Conservation (phyloP, 2,888 invertebrate species). For the Alcis repandata region DNA sequence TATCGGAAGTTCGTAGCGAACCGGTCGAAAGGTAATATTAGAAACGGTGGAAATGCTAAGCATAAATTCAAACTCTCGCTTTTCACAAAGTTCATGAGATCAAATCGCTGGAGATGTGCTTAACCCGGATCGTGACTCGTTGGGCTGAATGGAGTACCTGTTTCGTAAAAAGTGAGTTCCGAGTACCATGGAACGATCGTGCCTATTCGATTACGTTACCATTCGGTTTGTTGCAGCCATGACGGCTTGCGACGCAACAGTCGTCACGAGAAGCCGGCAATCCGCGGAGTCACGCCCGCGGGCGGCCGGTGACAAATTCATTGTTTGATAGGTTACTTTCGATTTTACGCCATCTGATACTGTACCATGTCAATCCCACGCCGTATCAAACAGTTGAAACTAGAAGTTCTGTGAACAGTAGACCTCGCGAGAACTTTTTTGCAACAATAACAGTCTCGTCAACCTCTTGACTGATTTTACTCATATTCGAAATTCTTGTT, state of each 20-base stretch:
- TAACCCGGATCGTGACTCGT: slow-evolving; percentile 54
- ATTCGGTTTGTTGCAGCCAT: slow-evolving; percentile 40
- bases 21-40: slow-evolving; percentile 44
- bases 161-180: slow-evolving; percentile 47
- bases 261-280: slow-evolving; percentile 52
- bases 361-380: slow-evolving; percentile 43
- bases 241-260: slow-evolving; percentile 47
- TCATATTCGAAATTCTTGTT: no score
- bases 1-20: slow-evolving; percentile 39
- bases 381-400: slow-evolving; percentile 22
- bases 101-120: slow-evolving; percentile 43
- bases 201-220: slow-evolving; percentile 53
- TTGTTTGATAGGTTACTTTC: slow-evolving; percentile 53
- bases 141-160: slow-evolving; percentile 35
- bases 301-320: slow-evolving; percentile 38
- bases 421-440: no score
- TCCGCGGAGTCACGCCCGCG: slow-evolving; percentile 34
- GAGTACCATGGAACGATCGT: slow-evolving; percentile 36
- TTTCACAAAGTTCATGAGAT: slow-evolving; percentile 43
- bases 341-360: slow-evolving; percentile 54
- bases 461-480: no score
- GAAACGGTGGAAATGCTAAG: slow-evolving; percentile 46
- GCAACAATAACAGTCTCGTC: no score
- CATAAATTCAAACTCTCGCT: slow-evolving; percentile 48
- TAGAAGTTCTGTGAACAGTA: no score